Percentiles rank a stretch among this genome's conserved stretches.
Conservation (phyloP, 2,113 vertebrate species). For the Scomber japonicus region DNA sequence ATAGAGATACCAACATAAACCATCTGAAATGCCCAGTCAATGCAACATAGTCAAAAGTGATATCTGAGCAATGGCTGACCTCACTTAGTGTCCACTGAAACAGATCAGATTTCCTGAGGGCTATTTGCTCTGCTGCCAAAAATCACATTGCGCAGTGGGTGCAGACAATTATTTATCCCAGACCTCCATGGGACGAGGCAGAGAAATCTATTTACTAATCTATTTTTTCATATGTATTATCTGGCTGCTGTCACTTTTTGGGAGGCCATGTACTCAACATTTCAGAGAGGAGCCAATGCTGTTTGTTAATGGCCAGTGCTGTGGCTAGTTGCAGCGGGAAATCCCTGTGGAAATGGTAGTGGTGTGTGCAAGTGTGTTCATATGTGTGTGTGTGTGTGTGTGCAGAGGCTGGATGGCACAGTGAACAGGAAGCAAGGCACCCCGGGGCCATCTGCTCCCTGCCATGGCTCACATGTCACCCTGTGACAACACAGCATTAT, state of each 20-base stretch:
- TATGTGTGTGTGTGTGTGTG: conserved; percentile 15
- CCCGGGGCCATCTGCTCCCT: conserved; percentile 85
- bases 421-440: conserved; percentile 80
- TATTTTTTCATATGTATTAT: conserved; percentile 5
- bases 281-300: conserved; percentile 67
- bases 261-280: conserved; percentile 58
- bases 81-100: conserved; percentile 65
- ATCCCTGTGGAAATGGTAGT: conserved; percentile 69
- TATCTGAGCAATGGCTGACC: conserved; percentile 70
- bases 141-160: conserved; percentile 37
- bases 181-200: conserved; percentile 52
- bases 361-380: conserved; percentile 18
- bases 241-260: conserved; percentile 64
- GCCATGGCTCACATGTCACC: conserved; percentile 89
- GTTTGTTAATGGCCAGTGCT: conserved; percentile 79
- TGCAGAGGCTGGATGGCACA: conserved; percentile 61
- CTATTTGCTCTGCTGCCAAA: conserved; percentile 57
- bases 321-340: conserved; percentile 72
- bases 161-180: conserved; percentile 67
- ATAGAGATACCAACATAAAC: conserved; percentile 46
- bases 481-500: conserved; percentile 85
- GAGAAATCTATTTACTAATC: conserved; percentile 59
- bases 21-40: conserved; percentile 72
- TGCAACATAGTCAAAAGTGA: conserved; percentile 60
- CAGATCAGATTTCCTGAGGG: conserved; percentile 72